Evolutionary conservation across 1,140 invertebrate species (phyloP), one percentile per base, ranked within the genome.

Genomic region (Drosophila kanapiae): DNA sequence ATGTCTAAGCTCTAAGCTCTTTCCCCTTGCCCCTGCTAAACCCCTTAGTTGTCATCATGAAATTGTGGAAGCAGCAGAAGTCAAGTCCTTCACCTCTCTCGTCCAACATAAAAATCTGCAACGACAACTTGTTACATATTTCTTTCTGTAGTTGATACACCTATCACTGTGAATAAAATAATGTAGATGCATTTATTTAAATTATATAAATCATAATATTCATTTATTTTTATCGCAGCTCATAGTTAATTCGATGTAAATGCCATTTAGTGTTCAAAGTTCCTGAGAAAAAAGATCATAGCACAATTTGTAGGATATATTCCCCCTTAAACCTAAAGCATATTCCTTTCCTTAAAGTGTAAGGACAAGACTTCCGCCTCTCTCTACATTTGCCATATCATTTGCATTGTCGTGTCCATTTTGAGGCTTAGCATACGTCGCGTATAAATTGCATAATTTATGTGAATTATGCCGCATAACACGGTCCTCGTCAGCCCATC

Each of bases 361-460:
- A 43, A 43, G 9, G 10, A 29, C 18, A 18, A 47, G 23, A 33
- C 40, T 35, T 58, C 11, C 37, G 8, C 31, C 16, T 14, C 42
- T 42, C 18, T 10, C 14, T n/a, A 23, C 42, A 75, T 38, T 75
- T 42, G 63, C 47, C 54, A 67, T 75, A 77, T 60, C 72, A 88
- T 80, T 90, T 88, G 85, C 84, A 88, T 88, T 88, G 80, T 82
- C 59, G 67, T 78, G 80, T 80, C 80, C 84, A 71, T 90, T 88
- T 51, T 56, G 81, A 72, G 85, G 85, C 85, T 90, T 75, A 78
- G 64, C 84, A 75, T 84, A 88, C 69, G 78, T 67, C 68, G 80
- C 80, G 84, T 84, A 78, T 88, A 90, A 88, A 90, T 88, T 90
- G 85, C 85, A 88, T 88, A 88, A 90, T 88, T 88, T 88, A 88